Conservation (phyloP, 2,797 vertebrate species). For the Graptemys geographica region DNA sequence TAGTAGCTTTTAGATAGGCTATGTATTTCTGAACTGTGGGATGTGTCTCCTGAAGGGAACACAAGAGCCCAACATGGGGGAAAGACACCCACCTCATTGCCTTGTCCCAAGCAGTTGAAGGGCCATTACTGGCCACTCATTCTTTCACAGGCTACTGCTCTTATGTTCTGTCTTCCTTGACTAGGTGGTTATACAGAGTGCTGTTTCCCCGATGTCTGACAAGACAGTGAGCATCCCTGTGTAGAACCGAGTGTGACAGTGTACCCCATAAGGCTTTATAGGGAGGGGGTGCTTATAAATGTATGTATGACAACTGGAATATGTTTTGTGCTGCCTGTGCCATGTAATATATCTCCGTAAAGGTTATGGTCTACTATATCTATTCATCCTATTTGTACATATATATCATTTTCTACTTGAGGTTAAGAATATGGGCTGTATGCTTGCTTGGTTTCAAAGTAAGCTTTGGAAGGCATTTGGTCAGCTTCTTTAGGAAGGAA, state of each 20-base stretch:
- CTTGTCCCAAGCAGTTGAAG: neutral
- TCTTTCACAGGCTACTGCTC: neutral
- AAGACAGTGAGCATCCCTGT: neutral
- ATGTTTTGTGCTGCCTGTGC: no score
- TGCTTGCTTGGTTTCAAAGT: no score
- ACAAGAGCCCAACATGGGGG: neutral
- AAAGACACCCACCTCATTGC: neutral
- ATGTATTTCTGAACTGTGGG: neutral
- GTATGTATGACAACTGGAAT: no score
- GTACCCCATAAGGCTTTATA: no score
- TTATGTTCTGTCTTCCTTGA: neutral
- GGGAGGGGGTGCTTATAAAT: no score
- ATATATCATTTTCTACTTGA: no score
- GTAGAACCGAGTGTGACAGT: neutral
- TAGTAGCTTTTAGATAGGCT: neutral
- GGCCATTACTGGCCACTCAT: neutral
- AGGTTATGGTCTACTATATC: no score
- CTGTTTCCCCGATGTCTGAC: neutral
- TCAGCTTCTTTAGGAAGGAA: no score
- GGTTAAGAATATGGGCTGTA: no score
- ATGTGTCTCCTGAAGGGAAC: neutral
- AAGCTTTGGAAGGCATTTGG: no score
- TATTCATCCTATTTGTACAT: no score
- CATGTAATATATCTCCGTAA: no score
- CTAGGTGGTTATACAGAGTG: neutral